Evolutionary conservation across 2,888 invertebrate species (phyloP), one percentile per base, ranked within the genome.

Genomic region (Papilio elwesi): DNA sequence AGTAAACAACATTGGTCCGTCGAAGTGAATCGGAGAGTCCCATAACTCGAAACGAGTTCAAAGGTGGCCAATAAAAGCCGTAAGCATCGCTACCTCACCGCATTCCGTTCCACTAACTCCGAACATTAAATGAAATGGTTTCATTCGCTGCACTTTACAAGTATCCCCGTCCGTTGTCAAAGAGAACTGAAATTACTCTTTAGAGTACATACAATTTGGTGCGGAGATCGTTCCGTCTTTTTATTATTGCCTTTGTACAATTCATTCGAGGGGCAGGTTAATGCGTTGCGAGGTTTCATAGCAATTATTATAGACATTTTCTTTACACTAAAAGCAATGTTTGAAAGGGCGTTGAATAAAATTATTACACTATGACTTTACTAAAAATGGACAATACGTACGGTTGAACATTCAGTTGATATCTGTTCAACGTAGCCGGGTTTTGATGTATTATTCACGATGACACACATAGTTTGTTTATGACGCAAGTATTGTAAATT

Each of bases 131-230:
- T 48, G 36, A 49, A 66, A 74, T 59, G 73, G 59, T 65, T 69
- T 47, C 48, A 70, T 63, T 74, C 62, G 53, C 62, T 74, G 73
- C 73, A 74, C 66, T 74, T 70, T 70, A 74, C 70, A 74, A 53
- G 67, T 62, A 59, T 49, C 62, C 15, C 12, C 66, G 66, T 62
- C 67, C 49, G 57, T 65, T 65, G 16, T 67, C 67, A 52, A 65
- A 67, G 67, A 16, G 49, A 70, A 70, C 67, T 65, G 15, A 59
- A 65, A 73, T 73, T 69, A 69, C 73, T 12, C 49, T 59, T 49
- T 57, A 26, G 53, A 73, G 65, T 73, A 65, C 43, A 47, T 52
- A 68, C 69, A 73, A 65, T 67, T 70, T 51, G 53, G 67, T 67
- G 12, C 26, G 15, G 62, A 65, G 70, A 73, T 49, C 38, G 53